Evolutionary conservation across 2,113 vertebrate genomes (phyloP).

Genomic region (Oostethus manadensis): DNA sequence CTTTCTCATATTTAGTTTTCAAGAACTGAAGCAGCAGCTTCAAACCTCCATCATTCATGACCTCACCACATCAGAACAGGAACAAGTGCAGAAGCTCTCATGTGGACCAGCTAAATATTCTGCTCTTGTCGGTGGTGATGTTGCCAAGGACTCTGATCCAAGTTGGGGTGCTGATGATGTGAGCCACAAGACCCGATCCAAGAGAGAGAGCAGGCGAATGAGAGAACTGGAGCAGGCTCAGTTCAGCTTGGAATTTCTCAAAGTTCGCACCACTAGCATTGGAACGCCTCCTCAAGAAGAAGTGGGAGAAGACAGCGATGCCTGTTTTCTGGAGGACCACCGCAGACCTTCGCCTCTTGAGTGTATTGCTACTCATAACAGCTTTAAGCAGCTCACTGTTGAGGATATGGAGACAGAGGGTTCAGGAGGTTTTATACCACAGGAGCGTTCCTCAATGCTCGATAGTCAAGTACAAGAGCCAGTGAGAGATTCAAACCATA

Average conservation of each 20-base stretch:
- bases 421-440: constrained; percentile 69
- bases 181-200: constrained; percentile 84
- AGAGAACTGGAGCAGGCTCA: constrained; percentile 93
- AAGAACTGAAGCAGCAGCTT: constrained; percentile 73
- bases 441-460: not conserved
- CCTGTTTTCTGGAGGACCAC: constrained; percentile 65
- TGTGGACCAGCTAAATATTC: constrained; percentile 16
- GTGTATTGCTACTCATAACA: constrained; percentile 82
- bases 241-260: constrained; percentile 90
- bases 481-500: constrained; percentile 41
- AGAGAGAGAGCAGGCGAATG: constrained; percentile 90
- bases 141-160: constrained; percentile 78
- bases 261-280: constrained; percentile 80
- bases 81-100: not conserved
- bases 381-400: constrained; percentile 77
- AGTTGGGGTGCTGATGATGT: constrained; percentile 77
- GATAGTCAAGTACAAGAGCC: constrained; percentile 8
- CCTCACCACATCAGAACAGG: constrained; percentile 9
- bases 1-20: constrained; percentile 66
- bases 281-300: constrained; percentile 80
- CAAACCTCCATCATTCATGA: constrained; percentile 64
- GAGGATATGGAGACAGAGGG: constrained; percentile 78
- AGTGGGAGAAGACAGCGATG: constrained; percentile 65
- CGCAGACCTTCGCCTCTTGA: constrained; percentile 71
- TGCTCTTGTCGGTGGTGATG: constrained; percentile 65